Evolutionary conservation across 2,888 invertebrate species (phyloP).

Genomic region (Listrodromus nycthemerus): DNA sequence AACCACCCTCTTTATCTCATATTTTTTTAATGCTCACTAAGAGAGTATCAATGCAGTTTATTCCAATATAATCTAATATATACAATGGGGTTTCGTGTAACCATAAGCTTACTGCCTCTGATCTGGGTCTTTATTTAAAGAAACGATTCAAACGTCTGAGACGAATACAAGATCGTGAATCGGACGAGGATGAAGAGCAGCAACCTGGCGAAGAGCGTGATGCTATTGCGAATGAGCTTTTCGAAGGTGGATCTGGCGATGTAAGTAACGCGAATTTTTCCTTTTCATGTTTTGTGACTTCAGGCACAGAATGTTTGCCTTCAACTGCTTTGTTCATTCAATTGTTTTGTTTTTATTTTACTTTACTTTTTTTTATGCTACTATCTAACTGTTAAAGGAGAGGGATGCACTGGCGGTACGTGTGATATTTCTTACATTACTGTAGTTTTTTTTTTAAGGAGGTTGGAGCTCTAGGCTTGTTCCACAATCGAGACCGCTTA

Average conservation of each 20-base stretch:
- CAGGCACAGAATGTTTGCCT: slow-evolving; percentile 12
- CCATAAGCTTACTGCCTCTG: not conserved
- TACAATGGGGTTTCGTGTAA: not conserved
- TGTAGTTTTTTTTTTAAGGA: slow-evolving; percentile 5
- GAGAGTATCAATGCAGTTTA: not conserved
- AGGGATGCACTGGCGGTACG: slow-evolving; percentile 74
- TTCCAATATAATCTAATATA: not conserved
- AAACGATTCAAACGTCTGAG: slow-evolving; percentile 94
- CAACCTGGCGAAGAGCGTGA: slow-evolving; percentile 92
- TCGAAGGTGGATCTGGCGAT: slow-evolving; percentile 88
- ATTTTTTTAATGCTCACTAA: too few relatives aligned
- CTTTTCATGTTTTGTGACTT: not conserved
- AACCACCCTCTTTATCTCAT: too few relatives aligned
- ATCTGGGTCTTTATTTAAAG: slow-evolving; percentile 83
- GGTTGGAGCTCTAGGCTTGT: slow-evolving; percentile 27
- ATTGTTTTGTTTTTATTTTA: slow-evolving; percentile 61
- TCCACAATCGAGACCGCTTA: not conserved
- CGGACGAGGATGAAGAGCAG: slow-evolving; percentile 93
- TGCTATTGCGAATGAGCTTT: slow-evolving; percentile 95
- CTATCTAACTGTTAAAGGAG: slow-evolving; percentile 72
- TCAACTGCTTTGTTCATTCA: slow-evolving; percentile 10
- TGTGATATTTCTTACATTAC: slow-evolving; percentile 51
- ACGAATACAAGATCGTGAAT: slow-evolving; percentile 95
- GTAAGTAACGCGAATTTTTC: slow-evolving; percentile 11
- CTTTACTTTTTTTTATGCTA: slow-evolving; percentile 14